A percentile compares a stretch with the other conserved stretches of the same genome.
phyloP scores from a whole-genome alignment of 2,888 invertebrate species.

The Nephrotoma flavescens region DNA sequence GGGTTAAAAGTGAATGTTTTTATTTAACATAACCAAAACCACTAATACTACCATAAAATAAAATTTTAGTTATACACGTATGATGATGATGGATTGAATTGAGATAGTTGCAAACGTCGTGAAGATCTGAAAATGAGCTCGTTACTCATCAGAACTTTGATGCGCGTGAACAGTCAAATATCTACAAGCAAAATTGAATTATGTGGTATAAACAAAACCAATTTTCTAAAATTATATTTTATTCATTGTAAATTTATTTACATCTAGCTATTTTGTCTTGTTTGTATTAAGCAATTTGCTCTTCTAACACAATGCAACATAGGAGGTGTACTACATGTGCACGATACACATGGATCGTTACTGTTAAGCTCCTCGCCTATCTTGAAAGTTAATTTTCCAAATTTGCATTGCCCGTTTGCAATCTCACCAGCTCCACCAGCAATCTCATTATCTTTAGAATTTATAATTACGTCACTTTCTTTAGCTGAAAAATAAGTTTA shows the following conservation, averaged over 20 bases:
- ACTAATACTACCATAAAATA: too few relatives aligned
- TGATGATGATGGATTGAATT: too few relatives aligned
- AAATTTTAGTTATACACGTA: too few relatives aligned
- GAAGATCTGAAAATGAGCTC: too few relatives aligned
- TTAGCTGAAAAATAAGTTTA: not conserved
- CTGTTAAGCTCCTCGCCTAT: constrained; percentile 34
- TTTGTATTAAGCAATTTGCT: not conserved
- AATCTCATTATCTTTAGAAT: not conserved
- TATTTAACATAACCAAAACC: too few relatives aligned
- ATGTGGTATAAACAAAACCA: not conserved
- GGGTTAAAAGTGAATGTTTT: too few relatives aligned
- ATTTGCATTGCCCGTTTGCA: constrained; percentile 23
- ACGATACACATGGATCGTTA: constrained; percentile 31
- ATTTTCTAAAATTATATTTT: not conserved
- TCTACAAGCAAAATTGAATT: too few relatives aligned
- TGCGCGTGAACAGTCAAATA: too few relatives aligned
- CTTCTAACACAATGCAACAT: constrained; percentile 29
- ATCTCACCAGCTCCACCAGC: not conserved
- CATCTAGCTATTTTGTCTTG: not conserved
- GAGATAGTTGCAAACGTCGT: too few relatives aligned
- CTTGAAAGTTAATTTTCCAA: constrained; percentile 31
- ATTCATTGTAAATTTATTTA: not conserved
- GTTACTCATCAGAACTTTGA: too few relatives aligned
- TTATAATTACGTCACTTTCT: not conserved
- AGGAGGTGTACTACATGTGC: constrained; percentile 34